phyloP scores from a whole-genome alignment of 1,140 invertebrate genomes.

The Holcopasites calliopsidis region DNA sequence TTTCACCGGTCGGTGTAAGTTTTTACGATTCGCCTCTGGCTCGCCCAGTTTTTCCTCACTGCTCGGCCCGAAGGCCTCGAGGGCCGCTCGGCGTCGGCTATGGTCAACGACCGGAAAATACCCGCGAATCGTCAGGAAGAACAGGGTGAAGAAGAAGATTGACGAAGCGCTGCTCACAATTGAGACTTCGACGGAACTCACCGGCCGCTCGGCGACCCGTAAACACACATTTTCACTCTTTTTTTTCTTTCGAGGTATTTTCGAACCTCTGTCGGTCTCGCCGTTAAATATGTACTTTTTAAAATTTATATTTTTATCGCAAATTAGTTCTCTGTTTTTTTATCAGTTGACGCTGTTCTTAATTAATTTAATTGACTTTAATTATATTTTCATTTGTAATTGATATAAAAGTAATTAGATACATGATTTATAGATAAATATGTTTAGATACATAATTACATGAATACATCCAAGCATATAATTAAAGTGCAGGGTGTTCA shows the following conservation, averaged over 20 bases:
- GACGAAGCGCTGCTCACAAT: slow-evolving; percentile 19
- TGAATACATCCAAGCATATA: no score
- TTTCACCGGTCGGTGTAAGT: slow-evolving; percentile 66
- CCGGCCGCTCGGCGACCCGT: slow-evolving; percentile 65
- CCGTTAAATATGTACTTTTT: background rate
- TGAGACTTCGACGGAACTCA: slow-evolving; percentile 48
- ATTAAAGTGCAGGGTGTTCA: no score
- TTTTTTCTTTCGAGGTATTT: background rate
- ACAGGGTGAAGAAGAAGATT: slow-evolving; percentile 55
- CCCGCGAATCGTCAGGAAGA: slow-evolving; percentile 57
- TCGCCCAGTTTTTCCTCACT: slow-evolving; percentile 69
- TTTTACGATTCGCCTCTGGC: slow-evolving; percentile 62
- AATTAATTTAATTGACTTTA: no score
- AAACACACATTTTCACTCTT: slow-evolving; percentile 73
- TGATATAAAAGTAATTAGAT: no score
- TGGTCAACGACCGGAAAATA: slow-evolving; percentile 73
- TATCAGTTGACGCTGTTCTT: no score
- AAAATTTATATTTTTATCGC: no score
- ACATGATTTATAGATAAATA: no score
- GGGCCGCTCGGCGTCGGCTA: slow-evolving; percentile 57
- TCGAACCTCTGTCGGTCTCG: background rate
- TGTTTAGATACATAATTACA: no score
- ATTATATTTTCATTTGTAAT: no score
- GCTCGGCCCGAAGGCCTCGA: slow-evolving; percentile 42
- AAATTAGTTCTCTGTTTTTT: no score